A percentile compares a stretch with the other conserved stretches of the same genome.
phyloP scores from a whole-genome alignment of 2,113 vertebrate species.

The Plestiodon gilberti region DNA sequence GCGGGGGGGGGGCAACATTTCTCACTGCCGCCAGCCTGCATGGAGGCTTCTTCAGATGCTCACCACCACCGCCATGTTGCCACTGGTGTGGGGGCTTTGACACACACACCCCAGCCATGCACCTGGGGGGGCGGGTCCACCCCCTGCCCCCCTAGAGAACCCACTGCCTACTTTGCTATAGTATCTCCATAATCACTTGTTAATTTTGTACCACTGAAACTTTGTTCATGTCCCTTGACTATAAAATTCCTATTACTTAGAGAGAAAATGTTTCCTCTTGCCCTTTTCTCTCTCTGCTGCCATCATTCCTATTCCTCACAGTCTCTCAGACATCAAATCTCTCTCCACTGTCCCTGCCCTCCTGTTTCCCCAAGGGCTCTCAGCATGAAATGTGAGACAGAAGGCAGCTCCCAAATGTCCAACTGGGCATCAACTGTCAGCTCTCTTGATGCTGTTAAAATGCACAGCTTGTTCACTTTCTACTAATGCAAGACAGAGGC shows the following conservation, averaged over 20 bases:
- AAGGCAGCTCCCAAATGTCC: not conserved
- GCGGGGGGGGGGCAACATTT: too few species aligned
- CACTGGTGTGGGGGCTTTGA: too few species aligned
- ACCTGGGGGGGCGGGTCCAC: too few species aligned
- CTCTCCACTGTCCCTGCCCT: not conserved
- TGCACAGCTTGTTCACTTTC: not conserved
- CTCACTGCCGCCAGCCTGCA: too few species aligned
- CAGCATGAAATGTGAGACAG: accelerated
- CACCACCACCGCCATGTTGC: too few species aligned
- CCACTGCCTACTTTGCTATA: too few species aligned
- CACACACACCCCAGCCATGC: too few species aligned
- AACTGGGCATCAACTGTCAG: constrained; percentile 6
- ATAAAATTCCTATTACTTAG: not conserved
- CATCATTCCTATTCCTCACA: constrained; percentile 21
- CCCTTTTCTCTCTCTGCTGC: not conserved
- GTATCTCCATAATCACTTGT: not conserved
- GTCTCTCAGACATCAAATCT: not conserved
- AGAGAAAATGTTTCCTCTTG: not conserved
- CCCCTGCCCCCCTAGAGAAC: too few species aligned
- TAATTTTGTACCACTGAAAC: not conserved
- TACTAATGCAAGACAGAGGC: not conserved
- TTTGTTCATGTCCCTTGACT: not conserved
- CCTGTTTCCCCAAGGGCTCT: not conserved
- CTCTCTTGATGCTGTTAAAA: not conserved
- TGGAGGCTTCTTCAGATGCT: too few species aligned